phyloP scores from a whole-genome alignment of 2,797 vertebrate genomes.

The Pelochelys cantorii region DNA sequence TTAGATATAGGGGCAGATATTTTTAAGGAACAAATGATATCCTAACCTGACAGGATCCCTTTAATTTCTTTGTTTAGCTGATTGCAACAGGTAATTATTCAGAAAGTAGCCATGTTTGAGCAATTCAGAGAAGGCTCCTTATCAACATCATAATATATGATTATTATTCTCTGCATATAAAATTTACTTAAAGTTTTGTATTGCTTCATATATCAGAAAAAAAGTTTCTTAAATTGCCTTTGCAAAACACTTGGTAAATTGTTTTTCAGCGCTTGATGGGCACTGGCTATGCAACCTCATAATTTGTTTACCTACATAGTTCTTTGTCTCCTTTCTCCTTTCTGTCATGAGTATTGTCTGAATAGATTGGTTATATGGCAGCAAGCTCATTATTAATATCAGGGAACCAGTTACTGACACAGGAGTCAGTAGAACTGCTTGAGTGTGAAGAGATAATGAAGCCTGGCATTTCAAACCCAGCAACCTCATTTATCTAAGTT shows the following conservation, averaged over 20 bases:
- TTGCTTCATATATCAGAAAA: not conserved
- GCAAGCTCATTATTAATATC: slow-evolving; percentile 44
- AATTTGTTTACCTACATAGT: not conserved
- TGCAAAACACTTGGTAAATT: not conserved
- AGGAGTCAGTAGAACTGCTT: not conserved
- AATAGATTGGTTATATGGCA: slow-evolving; percentile 3
- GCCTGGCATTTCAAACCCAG: slow-evolving; percentile 45
- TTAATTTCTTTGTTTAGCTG: not conserved
- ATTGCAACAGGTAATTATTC: not conserved
- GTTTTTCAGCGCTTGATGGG: not conserved
- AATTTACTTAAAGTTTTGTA: not conserved
- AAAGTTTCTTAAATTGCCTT: not conserved
- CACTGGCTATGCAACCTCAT: not conserved
- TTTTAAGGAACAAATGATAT: not conserved
- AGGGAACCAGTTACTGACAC: slow-evolving; percentile 52
- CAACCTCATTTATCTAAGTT: slow-evolving; percentile 56
- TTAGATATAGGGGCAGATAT: not conserved
- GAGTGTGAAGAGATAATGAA: slow-evolving; percentile 52
- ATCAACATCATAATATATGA: not conserved
- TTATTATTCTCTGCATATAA: not conserved
- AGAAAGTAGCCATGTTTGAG: not conserved
- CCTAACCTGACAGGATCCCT: not conserved
- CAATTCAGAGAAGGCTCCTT: not conserved
- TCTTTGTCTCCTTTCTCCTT: not conserved
- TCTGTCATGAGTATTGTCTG: slow-evolving; percentile 5